Evolutionary conservation across 1,140 invertebrate genomes (phyloP).

Genomic region (Bathynomus jamesi): DNA sequence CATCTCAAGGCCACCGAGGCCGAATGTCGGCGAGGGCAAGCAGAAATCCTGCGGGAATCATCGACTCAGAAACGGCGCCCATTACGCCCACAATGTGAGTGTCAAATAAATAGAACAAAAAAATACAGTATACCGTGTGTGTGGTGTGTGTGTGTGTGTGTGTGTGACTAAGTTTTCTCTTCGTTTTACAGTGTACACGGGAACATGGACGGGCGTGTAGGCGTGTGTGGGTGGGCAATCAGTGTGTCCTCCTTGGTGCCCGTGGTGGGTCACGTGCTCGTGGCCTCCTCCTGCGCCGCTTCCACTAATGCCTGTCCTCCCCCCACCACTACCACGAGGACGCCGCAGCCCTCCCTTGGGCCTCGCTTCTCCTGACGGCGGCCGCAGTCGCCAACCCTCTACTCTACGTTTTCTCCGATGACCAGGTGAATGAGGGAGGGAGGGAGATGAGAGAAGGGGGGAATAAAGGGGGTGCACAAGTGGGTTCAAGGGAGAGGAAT

Average conservation of each 20-base stretch:
- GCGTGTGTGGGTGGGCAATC: slow-evolving; percentile 19
- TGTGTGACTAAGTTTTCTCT: too few relatives aligned
- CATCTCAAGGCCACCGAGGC: slow-evolving; percentile 15
- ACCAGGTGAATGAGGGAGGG: slow-evolving; percentile 14
- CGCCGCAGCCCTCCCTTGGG: slow-evolving; percentile 29
- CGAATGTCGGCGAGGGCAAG: not conserved
- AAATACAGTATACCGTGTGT: too few relatives aligned
- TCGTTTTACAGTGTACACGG: not conserved
- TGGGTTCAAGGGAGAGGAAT: too few relatives aligned
- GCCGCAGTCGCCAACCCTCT: slow-evolving; percentile 32
- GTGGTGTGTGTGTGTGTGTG: too few relatives aligned
- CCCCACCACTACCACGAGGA: slow-evolving; percentile 21
- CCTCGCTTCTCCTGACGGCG: slow-evolving; percentile 26
- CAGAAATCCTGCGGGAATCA: slow-evolving; percentile 3
- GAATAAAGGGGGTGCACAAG: too few relatives aligned
- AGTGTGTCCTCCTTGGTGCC: slow-evolving; percentile 25
- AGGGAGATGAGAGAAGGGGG: too few relatives aligned
- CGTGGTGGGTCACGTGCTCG: slow-evolving; percentile 28
- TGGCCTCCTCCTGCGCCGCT: slow-evolving; percentile 20
- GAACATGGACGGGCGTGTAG: slow-evolving; percentile 17
- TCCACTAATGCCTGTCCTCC: slow-evolving; percentile 13
- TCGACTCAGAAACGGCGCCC: slow-evolving; percentile 27
- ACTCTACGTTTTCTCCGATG: slow-evolving; percentile 30
- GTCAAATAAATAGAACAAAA: too few relatives aligned
- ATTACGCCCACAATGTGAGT: slow-evolving; percentile 21